Base-by-base conservation (phyloP, 2,888 invertebrate species). In the Latrodectus hesperus region DNA sequence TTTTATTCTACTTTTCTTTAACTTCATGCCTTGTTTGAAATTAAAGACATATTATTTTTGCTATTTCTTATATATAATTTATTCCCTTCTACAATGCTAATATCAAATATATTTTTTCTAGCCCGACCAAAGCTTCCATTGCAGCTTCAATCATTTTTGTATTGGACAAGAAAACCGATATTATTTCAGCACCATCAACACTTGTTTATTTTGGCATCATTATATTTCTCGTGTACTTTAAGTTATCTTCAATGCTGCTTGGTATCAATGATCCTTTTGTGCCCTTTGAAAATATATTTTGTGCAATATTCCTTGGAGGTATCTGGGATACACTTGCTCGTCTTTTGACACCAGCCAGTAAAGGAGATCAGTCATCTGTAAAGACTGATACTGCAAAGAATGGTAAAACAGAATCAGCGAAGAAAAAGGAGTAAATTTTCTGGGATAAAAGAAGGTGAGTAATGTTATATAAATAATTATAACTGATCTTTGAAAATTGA, bases 181-280 rank as follows among this genome's bases (percentile, higher is more conserved):
- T 97, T 92, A 98, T 99, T 91, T 97, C 98, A 55, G 98, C 98
- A 84, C 98, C 99, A 85, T 99, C 99, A 93, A 97, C 98, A 65
- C 94, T 99, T 26, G 97, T 99, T 90, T 99, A 99, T 94, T 97
- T 99, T 92, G 98, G 97, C 90, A 97, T 99, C 91, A 98, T 98
- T 88, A 97, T 98, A 91, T 98, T 99, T 95, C 96, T 99, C 89
- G 91, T 93, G 68, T 93, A 93, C 91, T 92, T 92, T 89, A 93
- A 96, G 95, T 93, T 99, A 89, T 98, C 98, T 38, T 98, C 99
- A 11, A 96, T 99, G 91, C 94, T 99, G 85, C 94, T 99, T 91
- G 98, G 98, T 90, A 99, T 99, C 91, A 98, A 98, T 92, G 99
- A 99, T 94, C 99, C 99, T 65, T 99, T 99, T 93, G 95, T 98